Conservation (phyloP, 2,888 invertebrate genomes). For the Aphodius granarius region DNA sequence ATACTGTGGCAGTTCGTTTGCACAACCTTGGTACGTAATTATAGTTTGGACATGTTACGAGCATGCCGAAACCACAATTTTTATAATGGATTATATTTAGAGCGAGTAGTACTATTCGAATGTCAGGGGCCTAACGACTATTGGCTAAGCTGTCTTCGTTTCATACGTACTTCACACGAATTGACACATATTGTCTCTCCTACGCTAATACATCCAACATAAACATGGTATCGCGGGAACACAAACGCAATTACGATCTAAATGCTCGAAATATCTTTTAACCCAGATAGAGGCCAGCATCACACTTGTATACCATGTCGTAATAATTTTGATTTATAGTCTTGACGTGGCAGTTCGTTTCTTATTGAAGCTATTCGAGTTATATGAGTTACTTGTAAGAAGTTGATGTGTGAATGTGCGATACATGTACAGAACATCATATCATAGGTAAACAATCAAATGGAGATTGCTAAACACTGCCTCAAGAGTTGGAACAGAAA, state of each 20-base stretch:
- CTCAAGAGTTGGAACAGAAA: too few species aligned
- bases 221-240: neutral
- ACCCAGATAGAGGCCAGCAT: neutral
- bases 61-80: neutral
- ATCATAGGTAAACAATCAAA: too few species aligned
- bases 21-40: conserved; percentile 7
- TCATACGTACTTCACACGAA: neutral
- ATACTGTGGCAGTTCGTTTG: conserved; percentile 8
- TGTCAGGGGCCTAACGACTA: neutral
- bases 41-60: neutral
- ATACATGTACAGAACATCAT: too few species aligned
- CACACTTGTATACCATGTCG: neutral
- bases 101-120: neutral
- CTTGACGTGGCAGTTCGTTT: neutral
- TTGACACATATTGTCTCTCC: neutral
- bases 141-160: neutral
- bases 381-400: too few species aligned
- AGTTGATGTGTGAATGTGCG: too few species aligned
- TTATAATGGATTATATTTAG: neutral
- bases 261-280: neutral
- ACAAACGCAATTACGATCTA: neutral
- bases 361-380: too few species aligned
- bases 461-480: too few species aligned
- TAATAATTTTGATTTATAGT: neutral
- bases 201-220: neutral